Evolutionary conservation across 2,888 invertebrate species (phyloP).

Genomic region (Netelia inedita): DNA sequence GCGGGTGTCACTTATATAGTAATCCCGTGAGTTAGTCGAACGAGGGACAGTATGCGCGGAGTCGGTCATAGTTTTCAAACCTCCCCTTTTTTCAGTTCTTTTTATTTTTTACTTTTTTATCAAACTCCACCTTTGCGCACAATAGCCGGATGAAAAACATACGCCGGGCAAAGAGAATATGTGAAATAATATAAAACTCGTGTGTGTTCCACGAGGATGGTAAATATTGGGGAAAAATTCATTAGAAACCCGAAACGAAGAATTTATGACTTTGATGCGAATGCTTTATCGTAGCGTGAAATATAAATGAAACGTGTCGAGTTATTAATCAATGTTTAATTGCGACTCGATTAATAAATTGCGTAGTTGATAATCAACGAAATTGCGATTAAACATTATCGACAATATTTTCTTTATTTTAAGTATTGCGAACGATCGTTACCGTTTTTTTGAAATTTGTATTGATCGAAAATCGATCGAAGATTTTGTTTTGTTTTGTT

Average conservation of each 20-base stretch:
- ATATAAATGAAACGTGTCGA: too few species aligned
- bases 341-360: not conserved
- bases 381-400: too few species aligned
- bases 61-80: constrained; percentile 39
- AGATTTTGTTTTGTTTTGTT: too few species aligned
- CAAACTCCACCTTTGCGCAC: not conserved
- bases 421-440: too few species aligned
- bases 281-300: not conserved
- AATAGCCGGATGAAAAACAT: not conserved
- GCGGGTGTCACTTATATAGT: constrained; percentile 15
- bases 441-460: too few species aligned
- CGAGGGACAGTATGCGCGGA: constrained; percentile 42
- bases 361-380: too few species aligned
- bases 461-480: too few species aligned
- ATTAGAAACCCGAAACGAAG: not conserved
- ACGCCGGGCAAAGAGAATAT: not conserved
- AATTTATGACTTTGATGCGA: constrained; percentile 19
- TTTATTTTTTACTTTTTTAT: constrained; percentile 10
- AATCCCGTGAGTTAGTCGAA: constrained; percentile 36
- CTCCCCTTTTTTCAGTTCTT: not conserved
- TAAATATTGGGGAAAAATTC: constrained; percentile 36
- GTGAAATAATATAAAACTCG: not conserved
- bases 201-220: not conserved
- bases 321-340: not conserved
- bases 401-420: too few species aligned